Evolutionary conservation across 2,113 vertebrate genomes (phyloP).

Genomic region (Melanocharis versteri): DNA sequence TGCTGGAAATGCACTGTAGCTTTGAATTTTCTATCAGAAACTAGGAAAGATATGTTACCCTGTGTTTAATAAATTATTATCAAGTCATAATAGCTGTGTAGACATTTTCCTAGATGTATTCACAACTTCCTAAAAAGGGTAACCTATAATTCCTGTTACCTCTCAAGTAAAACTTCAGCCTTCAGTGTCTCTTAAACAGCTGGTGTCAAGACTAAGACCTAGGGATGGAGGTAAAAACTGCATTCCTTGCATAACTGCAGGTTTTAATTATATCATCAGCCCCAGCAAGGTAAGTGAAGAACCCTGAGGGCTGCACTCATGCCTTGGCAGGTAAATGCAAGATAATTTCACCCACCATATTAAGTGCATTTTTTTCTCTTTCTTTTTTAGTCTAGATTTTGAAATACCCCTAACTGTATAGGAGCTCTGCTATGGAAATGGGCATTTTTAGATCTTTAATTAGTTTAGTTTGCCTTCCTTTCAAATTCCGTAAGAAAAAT

Average conservation of each 20-base stretch:
- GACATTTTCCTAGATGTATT: background rate
- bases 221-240: background rate
- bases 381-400: background rate
- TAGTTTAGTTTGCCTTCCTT: background rate
- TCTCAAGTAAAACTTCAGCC: background rate
- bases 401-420: background rate
- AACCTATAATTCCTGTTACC: background rate
- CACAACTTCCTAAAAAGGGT: background rate
- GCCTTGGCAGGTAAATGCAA: background rate
- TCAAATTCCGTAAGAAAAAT: background rate
- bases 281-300: background rate
- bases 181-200: background rate
- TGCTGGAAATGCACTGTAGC: background rate
- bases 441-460: background rate
- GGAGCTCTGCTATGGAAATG: background rate
- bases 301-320: background rate
- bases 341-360: background rate
- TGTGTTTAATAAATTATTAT: background rate
- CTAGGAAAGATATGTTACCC: background rate
- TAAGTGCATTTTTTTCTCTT: background rate
- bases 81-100: background rate
- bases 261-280: background rate
- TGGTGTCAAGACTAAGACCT: background rate
- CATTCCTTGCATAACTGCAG: conserved; percentile 24
- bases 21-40: background rate